Percentiles rank a stretch among this genome's conserved stretches.
phyloP scores from a whole-genome alignment of 2,888 invertebrate genomes.

The Adineta ricciae region DNA sequence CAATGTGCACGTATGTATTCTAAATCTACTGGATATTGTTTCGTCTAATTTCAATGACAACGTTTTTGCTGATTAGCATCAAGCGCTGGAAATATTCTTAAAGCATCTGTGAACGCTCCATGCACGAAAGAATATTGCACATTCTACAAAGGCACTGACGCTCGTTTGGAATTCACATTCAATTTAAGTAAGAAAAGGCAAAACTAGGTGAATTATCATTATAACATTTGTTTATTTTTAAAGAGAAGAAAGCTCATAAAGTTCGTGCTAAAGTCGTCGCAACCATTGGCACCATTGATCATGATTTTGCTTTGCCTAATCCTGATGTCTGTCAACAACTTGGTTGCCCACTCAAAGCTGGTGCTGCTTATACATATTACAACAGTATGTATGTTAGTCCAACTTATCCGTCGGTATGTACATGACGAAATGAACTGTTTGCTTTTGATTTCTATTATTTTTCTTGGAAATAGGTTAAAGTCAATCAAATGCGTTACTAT shows the following conservation, averaged over 20 bases:
- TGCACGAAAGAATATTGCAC: conserved; percentile 15
- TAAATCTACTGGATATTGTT: too few relatives aligned
- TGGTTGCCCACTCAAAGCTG: neutral
- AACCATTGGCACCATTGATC: conserved; percentile 6
- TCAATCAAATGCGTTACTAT: conserved; percentile 21
- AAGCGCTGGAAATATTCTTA: neutral
- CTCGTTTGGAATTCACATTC: neutral
- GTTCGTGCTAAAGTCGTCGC: conserved; percentile 8
- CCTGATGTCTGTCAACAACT: neutral
- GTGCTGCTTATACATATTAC: neutral
- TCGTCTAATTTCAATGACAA: neutral
- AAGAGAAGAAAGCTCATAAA: neutral
- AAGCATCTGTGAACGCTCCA: neutral
- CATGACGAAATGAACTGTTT: neutral
- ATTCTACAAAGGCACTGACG: conserved; percentile 1
- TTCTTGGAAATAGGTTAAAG: neutral
- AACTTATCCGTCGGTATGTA: conserved; percentile 19
- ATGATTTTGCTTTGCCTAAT: conserved; percentile 18
- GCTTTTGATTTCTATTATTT: neutral
- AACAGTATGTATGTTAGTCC: conserved; percentile 12
- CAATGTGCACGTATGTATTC: neutral
- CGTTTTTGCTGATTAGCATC: neutral
- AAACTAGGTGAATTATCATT: neutral
- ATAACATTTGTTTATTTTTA: neutral
- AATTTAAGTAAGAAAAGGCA: neutral